Base-by-base conservation (phyloP, 2,888 invertebrate species). In the Pasiphila rectangulata region DNA sequence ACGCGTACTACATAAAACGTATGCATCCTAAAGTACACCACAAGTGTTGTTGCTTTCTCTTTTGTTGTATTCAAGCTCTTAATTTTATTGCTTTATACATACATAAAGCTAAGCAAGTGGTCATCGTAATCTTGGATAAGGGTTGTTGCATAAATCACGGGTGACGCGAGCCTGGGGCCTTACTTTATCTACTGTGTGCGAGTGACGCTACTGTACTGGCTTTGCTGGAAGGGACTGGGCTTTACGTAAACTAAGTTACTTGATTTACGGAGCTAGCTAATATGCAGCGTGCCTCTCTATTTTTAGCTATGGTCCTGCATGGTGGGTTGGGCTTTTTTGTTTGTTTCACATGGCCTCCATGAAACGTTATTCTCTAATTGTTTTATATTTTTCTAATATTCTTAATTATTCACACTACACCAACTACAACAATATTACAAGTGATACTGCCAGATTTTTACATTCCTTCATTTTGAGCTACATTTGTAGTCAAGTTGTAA, bases 101-200 rank as follows among this genome's bases (percentile, higher is more conserved):
- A 56, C 47, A 81, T 83, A 82, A 80, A 82, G 78, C 82, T 82
- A 83, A 84, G 83, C 82, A 84, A 85, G 79, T 84, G 80, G 87
- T 87, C 87, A 87, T 86, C 86, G 83, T 87, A 87, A 88, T 88
- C 87, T 87, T 85, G 87, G 86, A 85, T 87, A 87, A 85, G 86
- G 87, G 87, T 81, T 79, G 78, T 72, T 69, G 68, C 75, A 85
- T 88, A 86, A 87, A 88, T 88, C 87, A 85, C 60, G 79, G 83
- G 82, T 79, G 84, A 83, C 50, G 45, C 82, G 72, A 68, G 70
- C 84, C 78, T 75, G 74, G 74, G 79, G 85, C 83, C 83, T 83
- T 81, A 83, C 83, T 85, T 85, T 87, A 87, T 87, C 87, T 86
- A 82, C 83, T 83, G 78, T 73, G 79, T 81, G 83, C 82, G 85